Evolutionary conservation across 2,113 vertebrate genomes (phyloP), one percentile per base, ranked within the genome.

Genomic region (Colossoma macropomum): DNA sequence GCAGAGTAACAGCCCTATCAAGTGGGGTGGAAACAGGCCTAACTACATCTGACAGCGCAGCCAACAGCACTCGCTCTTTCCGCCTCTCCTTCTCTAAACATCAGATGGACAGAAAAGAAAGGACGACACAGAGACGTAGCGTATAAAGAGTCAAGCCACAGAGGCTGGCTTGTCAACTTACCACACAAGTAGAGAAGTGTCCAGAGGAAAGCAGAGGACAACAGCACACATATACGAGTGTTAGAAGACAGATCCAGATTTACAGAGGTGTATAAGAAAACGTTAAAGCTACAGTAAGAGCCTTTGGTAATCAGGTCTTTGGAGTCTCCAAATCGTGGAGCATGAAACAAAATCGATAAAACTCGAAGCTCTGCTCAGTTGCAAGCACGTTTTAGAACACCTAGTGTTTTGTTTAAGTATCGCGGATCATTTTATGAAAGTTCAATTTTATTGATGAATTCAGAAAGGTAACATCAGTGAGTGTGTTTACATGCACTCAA

Each of bases 181-280:
- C 94, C 94, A 86, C 82, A 86, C 17, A 88, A 77, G 88, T 59
- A 87, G 83, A 90, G n/a, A 75, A 88, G 86, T 75, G 83, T 93
- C 93, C 94, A 90, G 82, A 93, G 90, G 90, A 92, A 82, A 91
- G 94, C 92, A 89, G 78, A 91, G 74, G 90, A 91, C 92, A 84
- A 93, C 16, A 90, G 84, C 89, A 92, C 84, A 94, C 89, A 80
- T 54, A 79, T 68, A 76, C 30, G 68, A 86, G 79, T 87, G 87
- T 93, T 92, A 89, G 88, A 85, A 90, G 74, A 89, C 73, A 88
- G 68, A 82, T 80, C 79, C 87, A 87, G 10, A 34, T 82, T 54
- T 38, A 76, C 15, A 52, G 38, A 73, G 28, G 3, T 52, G 21
- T 66, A 48, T 50, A 85, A 81, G 60, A 73, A 13, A 21, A 27